A percentile compares a stretch with the other conserved stretches of the same genome.
Evolutionary conservation across 2,888 invertebrate species (phyloP).

Genomic region (Lathronympha strigana): DNA sequence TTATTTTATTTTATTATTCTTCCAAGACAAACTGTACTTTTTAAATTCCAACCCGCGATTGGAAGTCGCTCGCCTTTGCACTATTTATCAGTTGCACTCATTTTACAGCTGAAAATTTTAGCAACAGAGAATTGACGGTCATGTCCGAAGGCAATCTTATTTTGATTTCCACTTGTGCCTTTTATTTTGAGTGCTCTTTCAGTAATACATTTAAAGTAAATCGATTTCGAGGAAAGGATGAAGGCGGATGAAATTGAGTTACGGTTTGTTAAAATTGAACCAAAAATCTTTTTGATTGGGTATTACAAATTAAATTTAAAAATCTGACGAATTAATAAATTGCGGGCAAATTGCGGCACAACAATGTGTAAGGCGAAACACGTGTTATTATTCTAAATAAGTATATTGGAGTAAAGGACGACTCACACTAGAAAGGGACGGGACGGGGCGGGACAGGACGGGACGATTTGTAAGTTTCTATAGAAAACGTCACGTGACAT

Average conservation of each 20-base stretch:
- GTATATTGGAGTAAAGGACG: too few species aligned
- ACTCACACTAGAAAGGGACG: too few species aligned
- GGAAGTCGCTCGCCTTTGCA: too few species aligned
- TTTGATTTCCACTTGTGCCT: slow-evolving; percentile 32
- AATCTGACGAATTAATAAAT: too few species aligned
- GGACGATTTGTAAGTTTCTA: too few species aligned
- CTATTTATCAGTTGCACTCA: background rate
- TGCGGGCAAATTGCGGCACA: too few species aligned
- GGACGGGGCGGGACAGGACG: too few species aligned
- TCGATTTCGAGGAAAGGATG: slow-evolving; percentile 28
- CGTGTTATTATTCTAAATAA: background rate
- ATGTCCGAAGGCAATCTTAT: slow-evolving; percentile 14
- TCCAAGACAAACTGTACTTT: background rate
- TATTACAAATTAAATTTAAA: too few species aligned
- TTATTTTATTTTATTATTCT: too few species aligned
- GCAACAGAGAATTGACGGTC: slow-evolving; percentile 23
- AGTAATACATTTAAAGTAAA: slow-evolving; percentile 29
- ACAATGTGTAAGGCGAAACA: too few species aligned
- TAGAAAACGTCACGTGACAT: too few species aligned
- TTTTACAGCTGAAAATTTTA: slow-evolving; percentile 6
- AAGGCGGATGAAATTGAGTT: slow-evolving; percentile 16
- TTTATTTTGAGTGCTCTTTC: slow-evolving; percentile 37
- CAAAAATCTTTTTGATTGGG: background rate
- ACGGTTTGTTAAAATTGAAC: background rate
- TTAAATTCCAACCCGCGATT: too few species aligned